Percentiles rank a stretch among this genome's conserved stretches.
Evolutionary conservation across 2,888 invertebrate genomes (phyloP).

Genomic region (Spialia ferax): DNA sequence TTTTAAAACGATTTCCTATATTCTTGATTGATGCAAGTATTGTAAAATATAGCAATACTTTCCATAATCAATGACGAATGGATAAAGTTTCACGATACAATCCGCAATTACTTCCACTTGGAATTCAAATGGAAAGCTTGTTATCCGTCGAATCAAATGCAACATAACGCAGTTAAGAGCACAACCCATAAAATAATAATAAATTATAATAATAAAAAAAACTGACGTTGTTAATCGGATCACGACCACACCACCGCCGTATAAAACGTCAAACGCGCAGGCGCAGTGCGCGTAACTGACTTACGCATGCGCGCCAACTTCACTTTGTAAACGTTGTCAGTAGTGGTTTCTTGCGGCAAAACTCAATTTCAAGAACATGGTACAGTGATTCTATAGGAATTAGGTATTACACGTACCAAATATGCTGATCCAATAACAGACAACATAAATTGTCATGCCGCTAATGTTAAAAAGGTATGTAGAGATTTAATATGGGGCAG

Average conservation of each 20-base stretch:
- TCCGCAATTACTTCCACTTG: background rate
- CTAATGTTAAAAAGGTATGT: conserved; percentile 26
- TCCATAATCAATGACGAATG: conserved; percentile 56
- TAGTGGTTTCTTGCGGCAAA: conserved; percentile 47
- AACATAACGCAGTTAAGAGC: conserved; percentile 52
- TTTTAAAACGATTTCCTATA: conserved; percentile 18
- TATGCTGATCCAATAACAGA: conserved; percentile 30
- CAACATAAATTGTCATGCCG: conserved; percentile 22
- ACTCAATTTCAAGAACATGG: conserved; percentile 43
- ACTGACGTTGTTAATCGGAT: conserved; percentile 86
- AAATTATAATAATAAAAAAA: conserved; percentile 57
- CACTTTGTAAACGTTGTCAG: conserved; percentile 66
- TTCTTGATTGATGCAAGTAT: conserved; percentile 25
- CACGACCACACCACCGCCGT: conserved; percentile 85
- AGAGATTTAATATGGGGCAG: background rate
- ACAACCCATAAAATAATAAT: conserved; percentile 42
- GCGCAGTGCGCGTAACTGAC: conserved; percentile 84
- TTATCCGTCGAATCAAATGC: conserved; percentile 64
- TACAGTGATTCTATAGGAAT: conserved; percentile 26
- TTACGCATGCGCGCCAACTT: conserved; percentile 80
- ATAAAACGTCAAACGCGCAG: conserved; percentile 84
- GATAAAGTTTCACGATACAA: conserved; percentile 48
- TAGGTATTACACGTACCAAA: conserved; percentile 15
- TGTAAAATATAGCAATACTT: conserved; percentile 52
- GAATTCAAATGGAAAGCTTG: conserved; percentile 6